Conservation (phyloP, 2,113 vertebrate genomes). For the Notothenia coriiceps region DNA sequence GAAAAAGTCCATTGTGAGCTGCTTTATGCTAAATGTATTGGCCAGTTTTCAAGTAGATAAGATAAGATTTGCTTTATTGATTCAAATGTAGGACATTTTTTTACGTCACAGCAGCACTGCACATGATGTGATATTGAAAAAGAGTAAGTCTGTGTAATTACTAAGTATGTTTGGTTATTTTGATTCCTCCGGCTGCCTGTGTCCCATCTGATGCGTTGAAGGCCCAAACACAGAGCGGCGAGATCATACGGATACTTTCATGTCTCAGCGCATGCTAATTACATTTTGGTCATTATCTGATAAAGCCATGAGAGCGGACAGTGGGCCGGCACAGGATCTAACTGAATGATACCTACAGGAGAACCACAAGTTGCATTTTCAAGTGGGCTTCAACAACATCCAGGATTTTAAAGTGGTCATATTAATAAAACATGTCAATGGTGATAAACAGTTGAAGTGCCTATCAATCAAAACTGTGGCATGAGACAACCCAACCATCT, state of each 20-base stretch:
- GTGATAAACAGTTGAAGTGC: too few species aligned
- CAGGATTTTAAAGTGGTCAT: neutral
- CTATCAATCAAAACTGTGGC: too few species aligned
- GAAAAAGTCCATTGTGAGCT: neutral
- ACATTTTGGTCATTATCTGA: conserved; percentile 59
- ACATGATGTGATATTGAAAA: too few species aligned
- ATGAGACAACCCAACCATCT: too few species aligned
- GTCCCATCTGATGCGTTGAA: conserved; percentile 4
- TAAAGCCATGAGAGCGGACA: conserved; percentile 24
- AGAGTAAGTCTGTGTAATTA: neutral
- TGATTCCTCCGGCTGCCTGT: conserved; percentile 18
- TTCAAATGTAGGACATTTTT: too few species aligned
- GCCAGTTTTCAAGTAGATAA: neutral
- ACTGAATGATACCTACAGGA: conserved; percentile 13
- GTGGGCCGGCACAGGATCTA: conserved; percentile 26
- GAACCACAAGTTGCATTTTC: conserved; percentile 35
- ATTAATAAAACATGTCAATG: too few species aligned
- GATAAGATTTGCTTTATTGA: too few species aligned
- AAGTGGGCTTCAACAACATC: conserved; percentile 47
- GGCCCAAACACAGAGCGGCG: conserved; percentile 24
- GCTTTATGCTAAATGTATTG: neutral
- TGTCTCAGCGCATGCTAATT: conserved; percentile 52
- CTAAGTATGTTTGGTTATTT: conserved; percentile 2
- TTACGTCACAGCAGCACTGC: too few species aligned
- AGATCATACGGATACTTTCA: conserved; percentile 35